Percentiles rank a stretch among this genome's conserved stretches.
Conservation (phyloP, 2,888 invertebrate genomes). For the Megaustenia siamemsis region DNA sequence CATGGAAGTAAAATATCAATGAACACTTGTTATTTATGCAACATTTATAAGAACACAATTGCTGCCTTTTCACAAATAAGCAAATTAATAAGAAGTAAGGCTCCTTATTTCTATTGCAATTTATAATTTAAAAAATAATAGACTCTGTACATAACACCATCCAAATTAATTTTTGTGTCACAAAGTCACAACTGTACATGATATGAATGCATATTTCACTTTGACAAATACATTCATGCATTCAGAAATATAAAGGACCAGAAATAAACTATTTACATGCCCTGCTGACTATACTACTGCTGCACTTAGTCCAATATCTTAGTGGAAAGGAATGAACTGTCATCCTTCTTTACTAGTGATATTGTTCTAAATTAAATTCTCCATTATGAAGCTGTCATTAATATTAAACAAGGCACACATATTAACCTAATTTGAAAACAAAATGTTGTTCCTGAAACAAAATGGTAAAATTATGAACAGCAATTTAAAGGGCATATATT, state of each 20-base stretch:
- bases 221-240: not conserved
- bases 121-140: not conserved
- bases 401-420: too few relatives aligned
- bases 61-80: conserved; percentile 34
- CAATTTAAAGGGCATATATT: too few relatives aligned
- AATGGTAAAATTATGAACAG: too few relatives aligned
- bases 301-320: not conserved
- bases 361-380: too few relatives aligned
- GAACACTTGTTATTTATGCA: not conserved
- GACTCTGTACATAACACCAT: not conserved
- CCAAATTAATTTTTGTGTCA: not conserved
- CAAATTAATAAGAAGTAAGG: conserved; percentile 20
- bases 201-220: not conserved
- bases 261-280: not conserved
- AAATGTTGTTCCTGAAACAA: too few relatives aligned
- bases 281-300: not conserved
- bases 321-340: too few relatives aligned
- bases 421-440: too few relatives aligned
- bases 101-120: conserved; percentile 3
- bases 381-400: too few relatives aligned
- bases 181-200: conserved; percentile 11
- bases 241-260: too few relatives aligned
- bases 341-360: too few relatives aligned
- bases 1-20: conserved; percentile 14
- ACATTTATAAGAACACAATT: conserved; percentile 25